Evolutionary conservation across 2,113 vertebrate genomes (phyloP).

Genomic region (Tenebrosternarchus preto): DNA sequence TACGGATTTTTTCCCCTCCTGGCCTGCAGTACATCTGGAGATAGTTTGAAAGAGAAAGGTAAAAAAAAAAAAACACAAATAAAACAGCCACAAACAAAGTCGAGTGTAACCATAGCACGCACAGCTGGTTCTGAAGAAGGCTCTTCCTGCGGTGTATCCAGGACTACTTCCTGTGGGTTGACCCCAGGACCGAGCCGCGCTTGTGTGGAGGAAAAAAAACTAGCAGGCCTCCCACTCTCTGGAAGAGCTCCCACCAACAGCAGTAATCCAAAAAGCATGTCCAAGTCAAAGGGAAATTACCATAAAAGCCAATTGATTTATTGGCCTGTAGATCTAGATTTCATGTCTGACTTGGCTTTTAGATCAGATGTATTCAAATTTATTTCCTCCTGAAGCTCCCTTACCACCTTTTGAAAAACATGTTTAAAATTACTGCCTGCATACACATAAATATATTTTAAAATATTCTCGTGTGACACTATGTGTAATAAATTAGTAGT

Average conservation of each 20-base stretch:
- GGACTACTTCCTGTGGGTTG: conserved; percentile 49
- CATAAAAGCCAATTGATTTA: background rate
- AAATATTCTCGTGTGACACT: no score
- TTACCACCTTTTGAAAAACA: no score
- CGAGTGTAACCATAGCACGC: conserved; percentile 62
- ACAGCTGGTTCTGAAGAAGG: conserved; percentile 56
- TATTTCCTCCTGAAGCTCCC: no score
- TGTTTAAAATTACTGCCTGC: no score
- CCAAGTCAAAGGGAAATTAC: background rate
- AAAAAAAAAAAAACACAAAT: conserved; percentile 62
- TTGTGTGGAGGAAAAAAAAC: conserved; percentile 45
- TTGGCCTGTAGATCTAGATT: background rate
- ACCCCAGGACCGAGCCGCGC: conserved; percentile 41
- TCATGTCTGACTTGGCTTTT: background rate
- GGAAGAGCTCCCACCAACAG: conserved; percentile 24
- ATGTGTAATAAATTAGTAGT: no score
- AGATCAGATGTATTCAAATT: no score
- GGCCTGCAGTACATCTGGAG: conserved; percentile 59
- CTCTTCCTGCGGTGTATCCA: conserved; percentile 49
- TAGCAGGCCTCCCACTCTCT: conserved; percentile 26
- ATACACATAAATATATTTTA: no score
- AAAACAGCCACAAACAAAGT: conserved; percentile 64
- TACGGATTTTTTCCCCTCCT: conserved; percentile 67
- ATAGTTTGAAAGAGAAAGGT: conserved; percentile 61
- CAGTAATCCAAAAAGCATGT: background rate